A percentile compares a stretch with the other conserved stretches of the same genome.
Evolutionary conservation across 1,140 invertebrate species (phyloP).

Genomic region (Drosophila lacertosa): DNA sequence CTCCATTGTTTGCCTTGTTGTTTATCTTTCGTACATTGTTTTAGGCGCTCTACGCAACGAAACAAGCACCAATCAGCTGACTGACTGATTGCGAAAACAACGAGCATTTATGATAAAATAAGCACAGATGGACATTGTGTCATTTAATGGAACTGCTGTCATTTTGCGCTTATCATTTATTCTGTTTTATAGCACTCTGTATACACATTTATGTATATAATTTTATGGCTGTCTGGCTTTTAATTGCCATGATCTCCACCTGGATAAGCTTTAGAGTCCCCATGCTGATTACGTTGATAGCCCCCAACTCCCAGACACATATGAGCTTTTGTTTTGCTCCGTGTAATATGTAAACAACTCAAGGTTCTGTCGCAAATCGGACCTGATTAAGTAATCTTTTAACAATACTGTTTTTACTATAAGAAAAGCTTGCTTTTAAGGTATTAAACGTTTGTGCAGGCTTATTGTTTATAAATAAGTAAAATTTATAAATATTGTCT

Average conservation of each 20-base stretch:
- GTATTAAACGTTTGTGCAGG: too few relatives aligned
- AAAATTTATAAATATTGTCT: too few relatives aligned
- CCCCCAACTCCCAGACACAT: constrained; percentile 23
- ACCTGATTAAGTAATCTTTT: constrained; percentile 16
- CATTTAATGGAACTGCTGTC: constrained; percentile 3
- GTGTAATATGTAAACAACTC: constrained; percentile 44
- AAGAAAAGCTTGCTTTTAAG: neutral
- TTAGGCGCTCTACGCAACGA: constrained; percentile 5
- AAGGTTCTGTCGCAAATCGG: neutral
- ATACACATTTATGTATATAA: neutral
- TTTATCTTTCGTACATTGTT: constrained; percentile 29
- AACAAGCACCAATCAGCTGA: neutral
- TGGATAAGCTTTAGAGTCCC: neutral
- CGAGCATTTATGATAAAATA: neutral
- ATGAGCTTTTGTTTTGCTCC: neutral
- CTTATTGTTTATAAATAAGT: too few relatives aligned
- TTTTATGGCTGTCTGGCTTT: neutral
- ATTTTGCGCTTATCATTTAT: constrained; percentile 1
- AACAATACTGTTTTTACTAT: neutral
- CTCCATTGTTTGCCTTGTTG: constrained; percentile 1
- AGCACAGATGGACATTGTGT: constrained; percentile 6
- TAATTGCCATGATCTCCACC: neutral
- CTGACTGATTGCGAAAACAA: constrained; percentile 6
- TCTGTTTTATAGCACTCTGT: neutral
- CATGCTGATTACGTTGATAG: constrained; percentile 18